These are phyloP conservation scores for Hirtodrosophila histrioides DNA, from an alignment of 2,888 invertebrate genomes.

Conservation along the genomic window DNA sequence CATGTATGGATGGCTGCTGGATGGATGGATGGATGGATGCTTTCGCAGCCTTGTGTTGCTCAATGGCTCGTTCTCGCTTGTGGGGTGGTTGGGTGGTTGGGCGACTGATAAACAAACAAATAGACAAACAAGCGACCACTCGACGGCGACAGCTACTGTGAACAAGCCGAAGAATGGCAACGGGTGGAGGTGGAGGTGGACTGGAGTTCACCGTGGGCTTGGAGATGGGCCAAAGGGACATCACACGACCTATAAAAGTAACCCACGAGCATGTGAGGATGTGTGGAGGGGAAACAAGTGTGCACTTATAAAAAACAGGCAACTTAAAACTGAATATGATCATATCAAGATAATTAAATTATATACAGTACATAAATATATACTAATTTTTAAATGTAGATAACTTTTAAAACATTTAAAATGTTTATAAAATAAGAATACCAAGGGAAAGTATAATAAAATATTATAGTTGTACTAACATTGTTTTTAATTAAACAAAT, in stretches of 20 bases:
- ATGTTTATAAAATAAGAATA: too few species aligned
- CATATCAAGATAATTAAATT: too few species aligned
- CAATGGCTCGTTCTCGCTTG: constrained; percentile 38
- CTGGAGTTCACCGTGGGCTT: not conserved
- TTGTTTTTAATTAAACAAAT: too few species aligned
- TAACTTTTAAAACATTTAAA: too few species aligned
- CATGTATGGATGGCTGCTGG: constrained; percentile 22
- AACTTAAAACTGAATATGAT: too few species aligned
- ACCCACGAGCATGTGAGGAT: constrained; percentile 20
- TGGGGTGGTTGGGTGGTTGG: constrained; percentile 24
- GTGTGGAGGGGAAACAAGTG: constrained; percentile 5
- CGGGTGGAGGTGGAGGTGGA: constrained; percentile 16
- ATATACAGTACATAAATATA: too few species aligned
- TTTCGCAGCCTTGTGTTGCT: constrained; percentile 25
- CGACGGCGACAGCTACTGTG: constrained; percentile 43
- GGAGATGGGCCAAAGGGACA: constrained; percentile 47
- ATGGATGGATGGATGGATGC: constrained; percentile 33
- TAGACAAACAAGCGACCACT: constrained; percentile 65
- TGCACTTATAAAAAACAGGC: not conserved
- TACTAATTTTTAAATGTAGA: too few species aligned
- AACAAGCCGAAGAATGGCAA: constrained; percentile 4
- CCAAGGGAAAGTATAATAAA: too few species aligned
- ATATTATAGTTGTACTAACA: too few species aligned
- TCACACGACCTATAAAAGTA: constrained; percentile 67
- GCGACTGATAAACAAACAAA: constrained; percentile 57